These are phyloP conservation scores for Petaurus breviceps DNA, from an alignment of 2,113 vertebrate genomes.

Conservation along the genomic window DNA sequence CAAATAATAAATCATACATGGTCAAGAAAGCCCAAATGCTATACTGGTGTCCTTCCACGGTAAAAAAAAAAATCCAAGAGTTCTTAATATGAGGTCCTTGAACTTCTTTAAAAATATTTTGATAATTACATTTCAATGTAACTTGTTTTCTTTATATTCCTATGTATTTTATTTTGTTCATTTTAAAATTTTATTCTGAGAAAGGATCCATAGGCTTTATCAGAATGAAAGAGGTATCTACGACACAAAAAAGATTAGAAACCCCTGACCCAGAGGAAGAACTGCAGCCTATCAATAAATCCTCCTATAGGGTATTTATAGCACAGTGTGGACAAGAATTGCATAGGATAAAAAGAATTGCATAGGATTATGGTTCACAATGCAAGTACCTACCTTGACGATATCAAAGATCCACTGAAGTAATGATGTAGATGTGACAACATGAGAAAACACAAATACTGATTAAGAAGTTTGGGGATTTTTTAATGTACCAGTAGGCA, in stretches of 20 bases:
- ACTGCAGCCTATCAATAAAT: background rate
- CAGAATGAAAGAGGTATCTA: background rate
- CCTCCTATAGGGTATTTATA: background rate
- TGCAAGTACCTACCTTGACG: background rate
- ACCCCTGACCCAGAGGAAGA: background rate
- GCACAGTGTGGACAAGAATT: background rate
- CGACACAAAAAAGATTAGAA: background rate
- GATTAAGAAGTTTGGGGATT: constrained; percentile 31
- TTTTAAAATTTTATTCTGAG: background rate
- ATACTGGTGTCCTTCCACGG: background rate
- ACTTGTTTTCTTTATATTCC: background rate
- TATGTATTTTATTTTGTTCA: background rate
- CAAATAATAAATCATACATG: background rate
- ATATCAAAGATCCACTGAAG: background rate
- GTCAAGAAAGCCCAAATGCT: background rate
- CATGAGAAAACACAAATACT: constrained; percentile 33
- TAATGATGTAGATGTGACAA: background rate
- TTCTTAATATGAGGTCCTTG: background rate
- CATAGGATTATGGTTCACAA: background rate
- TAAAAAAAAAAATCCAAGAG: background rate
- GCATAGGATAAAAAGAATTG: background rate
- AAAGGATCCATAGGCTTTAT: background rate
- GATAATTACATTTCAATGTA: background rate
- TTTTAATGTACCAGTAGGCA: background rate
- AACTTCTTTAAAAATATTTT: background rate